These are phyloP conservation scores for Folsomia manolachei DNA, from an alignment of 2,888 invertebrate genomes.

Conservation along the genomic window DNA sequence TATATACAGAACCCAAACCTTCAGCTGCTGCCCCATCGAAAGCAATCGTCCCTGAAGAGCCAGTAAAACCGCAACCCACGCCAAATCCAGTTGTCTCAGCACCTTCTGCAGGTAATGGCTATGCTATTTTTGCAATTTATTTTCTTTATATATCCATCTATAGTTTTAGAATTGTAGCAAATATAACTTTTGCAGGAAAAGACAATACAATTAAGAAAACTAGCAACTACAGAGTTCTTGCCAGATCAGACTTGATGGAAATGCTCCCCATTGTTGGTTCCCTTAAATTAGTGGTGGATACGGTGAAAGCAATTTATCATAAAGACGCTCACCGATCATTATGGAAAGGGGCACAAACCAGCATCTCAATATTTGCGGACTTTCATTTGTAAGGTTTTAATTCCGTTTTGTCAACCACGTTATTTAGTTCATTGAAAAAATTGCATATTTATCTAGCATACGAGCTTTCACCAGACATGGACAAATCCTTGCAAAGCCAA, in stretches of 20 bases:
- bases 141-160: no score
- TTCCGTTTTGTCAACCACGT: neutral
- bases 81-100: no score
- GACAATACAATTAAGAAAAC: no score
- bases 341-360: constrained; percentile 35
- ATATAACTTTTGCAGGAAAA: no score
- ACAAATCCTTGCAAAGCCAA: constrained; percentile 25
- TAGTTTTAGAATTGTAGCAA: no score
- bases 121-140: no score
- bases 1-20: no score
- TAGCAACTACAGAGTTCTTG: constrained; percentile 20
- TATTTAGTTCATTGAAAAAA: neutral
- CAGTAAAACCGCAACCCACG: no score
- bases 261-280: constrained; percentile 39
- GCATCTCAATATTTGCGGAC: constrained; percentile 37
- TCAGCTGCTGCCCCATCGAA: no score
- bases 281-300: constrained; percentile 35
- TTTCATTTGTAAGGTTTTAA: constrained; percentile 32
- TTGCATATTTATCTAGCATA: constrained; percentile 18
- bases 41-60: no score
- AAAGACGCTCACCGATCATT: constrained; percentile 28
- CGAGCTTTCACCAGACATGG: constrained; percentile 35
- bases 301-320: constrained; percentile 26
- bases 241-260: constrained; percentile 35
- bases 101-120: no score